A percentile compares a stretch with the other conserved stretches of the same genome.
phyloP scores from a whole-genome alignment of 2,888 invertebrate genomes.

The Cephus nigrinus region DNA sequence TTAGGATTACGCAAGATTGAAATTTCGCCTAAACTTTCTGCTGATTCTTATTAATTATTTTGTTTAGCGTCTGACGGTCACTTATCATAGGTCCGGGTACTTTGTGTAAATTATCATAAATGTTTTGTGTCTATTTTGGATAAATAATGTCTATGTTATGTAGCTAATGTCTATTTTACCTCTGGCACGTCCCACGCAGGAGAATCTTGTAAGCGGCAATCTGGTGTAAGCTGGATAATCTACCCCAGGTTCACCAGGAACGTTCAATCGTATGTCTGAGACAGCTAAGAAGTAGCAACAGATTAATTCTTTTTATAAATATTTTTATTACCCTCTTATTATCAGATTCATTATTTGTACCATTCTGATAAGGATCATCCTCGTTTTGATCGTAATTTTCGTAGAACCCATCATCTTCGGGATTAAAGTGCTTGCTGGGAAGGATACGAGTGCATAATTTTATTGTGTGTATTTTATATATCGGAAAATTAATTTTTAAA shows the following conservation, averaged over 20 bases:
- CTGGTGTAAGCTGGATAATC: conserved; percentile 74
- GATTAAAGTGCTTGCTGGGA: conserved; percentile 57
- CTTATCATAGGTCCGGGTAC: neutral
- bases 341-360: conserved; percentile 51
- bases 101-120: neutral
- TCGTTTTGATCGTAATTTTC: conserved; percentile 55
- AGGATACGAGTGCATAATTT: neutral
- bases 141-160: neutral
- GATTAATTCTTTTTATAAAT: neutral
- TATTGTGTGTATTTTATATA: conserved; percentile 3
- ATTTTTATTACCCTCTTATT: neutral
- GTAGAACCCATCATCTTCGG: conserved; percentile 53
- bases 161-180: conserved; percentile 62
- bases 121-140: neutral
- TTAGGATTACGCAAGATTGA: neutral
- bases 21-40: neutral
- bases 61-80: neutral
- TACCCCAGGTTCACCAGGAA: conserved; percentile 75
- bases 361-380: conserved; percentile 59
- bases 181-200: conserved; percentile 72
- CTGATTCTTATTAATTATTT: neutral
- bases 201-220: conserved; percentile 73
- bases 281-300: conserved; percentile 42
- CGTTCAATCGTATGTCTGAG: conserved; percentile 73
- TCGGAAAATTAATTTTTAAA: neutral